phyloP scores from a whole-genome alignment of 2,797 vertebrate species.

The Hybognathus amarus region DNA sequence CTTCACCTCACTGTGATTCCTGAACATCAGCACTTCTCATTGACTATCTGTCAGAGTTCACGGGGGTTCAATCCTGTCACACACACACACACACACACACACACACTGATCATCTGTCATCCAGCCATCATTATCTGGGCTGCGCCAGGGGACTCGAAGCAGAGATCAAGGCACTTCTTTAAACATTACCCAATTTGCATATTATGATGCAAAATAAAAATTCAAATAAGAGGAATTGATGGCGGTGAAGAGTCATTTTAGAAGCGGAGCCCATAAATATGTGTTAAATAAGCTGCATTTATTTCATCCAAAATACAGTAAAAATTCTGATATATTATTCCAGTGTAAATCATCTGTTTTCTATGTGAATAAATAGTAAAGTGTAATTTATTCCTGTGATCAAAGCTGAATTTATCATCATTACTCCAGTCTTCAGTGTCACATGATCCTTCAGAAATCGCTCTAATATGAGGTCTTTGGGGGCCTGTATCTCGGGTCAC shows the following conservation, averaged over 20 bases:
- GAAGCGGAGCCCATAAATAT: background rate
- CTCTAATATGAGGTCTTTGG: fast-evolving
- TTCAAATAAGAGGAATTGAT: background rate
- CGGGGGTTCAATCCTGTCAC: background rate
- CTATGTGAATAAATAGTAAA: no score
- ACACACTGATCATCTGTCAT: background rate
- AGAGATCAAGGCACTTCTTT: background rate
- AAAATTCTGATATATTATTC: background rate
- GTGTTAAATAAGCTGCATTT: background rate
- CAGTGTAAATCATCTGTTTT: no score
- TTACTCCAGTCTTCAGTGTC: no score
- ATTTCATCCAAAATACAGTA: background rate
- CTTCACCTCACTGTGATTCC: background rate
- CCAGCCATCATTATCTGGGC: background rate
- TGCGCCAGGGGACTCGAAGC: background rate
- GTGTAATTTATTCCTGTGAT: no score
- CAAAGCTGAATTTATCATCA: background rate
- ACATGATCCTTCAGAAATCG: background rate
- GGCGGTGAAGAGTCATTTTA: background rate
- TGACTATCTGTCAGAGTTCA: conserved; percentile 4
- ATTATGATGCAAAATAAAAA: background rate
- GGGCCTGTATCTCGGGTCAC: no score
- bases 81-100: no score
- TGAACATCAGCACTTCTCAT: conserved; percentile 3
- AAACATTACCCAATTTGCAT: background rate